Base-by-base conservation (phyloP, 2,113 vertebrate genomes). In the Acinonyx jubatus region DNA sequence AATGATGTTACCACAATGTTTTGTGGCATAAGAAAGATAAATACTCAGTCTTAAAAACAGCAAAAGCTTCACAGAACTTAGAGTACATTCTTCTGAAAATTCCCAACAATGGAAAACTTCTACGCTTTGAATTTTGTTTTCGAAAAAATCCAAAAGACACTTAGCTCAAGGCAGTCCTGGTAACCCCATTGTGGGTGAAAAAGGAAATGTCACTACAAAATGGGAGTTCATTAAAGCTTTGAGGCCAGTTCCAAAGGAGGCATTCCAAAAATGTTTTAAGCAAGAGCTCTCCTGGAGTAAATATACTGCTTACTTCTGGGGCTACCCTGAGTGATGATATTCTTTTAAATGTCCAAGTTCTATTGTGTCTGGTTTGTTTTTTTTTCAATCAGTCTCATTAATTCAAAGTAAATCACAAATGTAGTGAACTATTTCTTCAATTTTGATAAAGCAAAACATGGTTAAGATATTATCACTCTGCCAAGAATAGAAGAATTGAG, bases 341-440 rank as follows among this genome's bases (percentile, higher is more conserved):
- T 66, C 38, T 81, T 73, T 63, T 36, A 48, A 85, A 95, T 41
- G 38, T 79, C 14, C 68, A 89, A 93, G 7, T 81, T 91, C 71
- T 85, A 86, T 29, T 38, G 55, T 5, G 81, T 2, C 12, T 66
- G 1, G 3, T 38, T 83, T 55, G 25, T 65, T 52, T 78, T 36
- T 78, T 36, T 78, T 61, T 84, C 66, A 29, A 84, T 66, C 15
- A 89, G 7, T 23, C 61, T 91, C 94, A 96, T 21, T 36, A 91
- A 48, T 87, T 92, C 93, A 87, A 41, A 96, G 76, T 89, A 85
- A 76, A 97, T 73, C 16, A 79, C 33, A 92, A 96, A 76, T 69
- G 7, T 21, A 89, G 89, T 68, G 80, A 87, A 94, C 29, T 33
- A 93, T 52, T 81, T 91, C 12, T 78, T 91, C 38, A 91, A 89